Evolutionary conservation across 2,888 invertebrate genomes (phyloP).

Genomic region (Cerceris rybyensis): DNA sequence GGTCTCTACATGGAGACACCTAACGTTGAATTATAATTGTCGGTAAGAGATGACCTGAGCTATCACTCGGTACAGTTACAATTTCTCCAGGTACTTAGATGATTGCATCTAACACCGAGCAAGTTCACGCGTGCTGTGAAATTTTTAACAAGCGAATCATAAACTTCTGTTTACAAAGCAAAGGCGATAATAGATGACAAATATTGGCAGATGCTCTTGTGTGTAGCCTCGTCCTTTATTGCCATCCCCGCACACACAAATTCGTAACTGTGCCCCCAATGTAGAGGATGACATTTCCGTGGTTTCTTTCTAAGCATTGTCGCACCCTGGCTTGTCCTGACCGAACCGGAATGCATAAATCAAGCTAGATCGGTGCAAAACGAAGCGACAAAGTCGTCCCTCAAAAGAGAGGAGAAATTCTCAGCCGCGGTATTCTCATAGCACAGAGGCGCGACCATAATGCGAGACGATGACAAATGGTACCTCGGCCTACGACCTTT

Average conservation of each 20-base stretch:
- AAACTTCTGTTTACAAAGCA: slow-evolving; percentile 74
- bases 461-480: slow-evolving; percentile 80
- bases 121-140: slow-evolving; percentile 38
- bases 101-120: too few species aligned
- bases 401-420: slow-evolving; percentile 47
- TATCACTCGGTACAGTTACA: too few species aligned
- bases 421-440: slow-evolving; percentile 66
- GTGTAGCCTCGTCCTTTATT: slow-evolving; percentile 58
- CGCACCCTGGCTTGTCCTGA: slow-evolving; percentile 34
- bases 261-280: slow-evolving; percentile 61
- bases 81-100: too few species aligned
- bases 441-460: slow-evolving; percentile 80
- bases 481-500: slow-evolving; percentile 42
- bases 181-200: slow-evolving; percentile 80
- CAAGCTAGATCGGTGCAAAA: slow-evolving; percentile 71
- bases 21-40: not conserved
- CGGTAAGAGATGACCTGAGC: too few species aligned
- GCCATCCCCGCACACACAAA: slow-evolving; percentile 24
- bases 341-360: slow-evolving; percentile 78
- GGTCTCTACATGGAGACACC: not conserved
- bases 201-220: slow-evolving; percentile 81
- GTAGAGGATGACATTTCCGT: slow-evolving; percentile 69
- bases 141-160: slow-evolving; percentile 73
- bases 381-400: slow-evolving; percentile 75
- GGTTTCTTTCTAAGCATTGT: slow-evolving; percentile 73